Evolutionary conservation across 2,888 invertebrate genomes (phyloP).

Genomic region (Drosophila setosimentum): DNA sequence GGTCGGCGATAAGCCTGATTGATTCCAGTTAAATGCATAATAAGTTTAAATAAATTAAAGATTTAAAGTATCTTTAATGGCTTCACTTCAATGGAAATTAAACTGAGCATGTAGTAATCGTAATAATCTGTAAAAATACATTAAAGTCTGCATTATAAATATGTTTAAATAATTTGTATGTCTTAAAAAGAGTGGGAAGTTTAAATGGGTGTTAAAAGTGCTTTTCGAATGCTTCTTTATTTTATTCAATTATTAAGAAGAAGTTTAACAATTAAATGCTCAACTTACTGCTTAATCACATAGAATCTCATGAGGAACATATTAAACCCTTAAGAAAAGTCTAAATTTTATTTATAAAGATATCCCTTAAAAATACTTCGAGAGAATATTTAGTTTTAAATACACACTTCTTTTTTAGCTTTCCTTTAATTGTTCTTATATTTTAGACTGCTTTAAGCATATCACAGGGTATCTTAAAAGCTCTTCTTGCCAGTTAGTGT

Average conservation of each 20-base stretch:
- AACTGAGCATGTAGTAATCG: background rate
- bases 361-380: background rate
- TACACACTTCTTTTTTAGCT: background rate
- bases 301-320: background rate
- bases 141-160: background rate
- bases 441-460: background rate
- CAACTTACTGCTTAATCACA: background rate
- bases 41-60: slow-evolving; percentile 34
- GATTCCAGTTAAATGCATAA: slow-evolving; percentile 45
- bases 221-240: background rate
- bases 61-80: background rate
- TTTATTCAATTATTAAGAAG: background rate
- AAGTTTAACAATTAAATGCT: background rate
- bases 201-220: background rate
- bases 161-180: background rate
- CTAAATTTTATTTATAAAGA: background rate
- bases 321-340: background rate
- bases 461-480: slow-evolving; percentile 14
- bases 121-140: background rate
- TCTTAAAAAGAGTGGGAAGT: background rate
- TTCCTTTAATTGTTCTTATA: background rate
- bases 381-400: background rate
- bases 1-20: slow-evolving; percentile 14
- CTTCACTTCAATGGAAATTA: slow-evolving; percentile 15
- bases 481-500: background rate